Base-by-base conservation (phyloP, 2,888 invertebrate species). In the Alentia gelatinosa region DNA sequence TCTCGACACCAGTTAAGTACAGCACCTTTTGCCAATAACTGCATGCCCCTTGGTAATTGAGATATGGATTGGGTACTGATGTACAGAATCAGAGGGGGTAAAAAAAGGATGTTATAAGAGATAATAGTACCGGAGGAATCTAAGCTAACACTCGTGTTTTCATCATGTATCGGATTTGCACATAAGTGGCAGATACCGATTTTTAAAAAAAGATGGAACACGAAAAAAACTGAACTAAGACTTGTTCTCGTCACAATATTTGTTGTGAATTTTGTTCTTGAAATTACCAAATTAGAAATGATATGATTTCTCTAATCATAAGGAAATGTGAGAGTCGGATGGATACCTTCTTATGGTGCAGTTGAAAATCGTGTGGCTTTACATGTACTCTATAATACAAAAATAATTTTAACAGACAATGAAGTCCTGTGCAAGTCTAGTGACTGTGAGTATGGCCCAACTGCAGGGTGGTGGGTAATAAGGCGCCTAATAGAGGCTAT, bases 401-500 rank as follows among this genome's bases (percentile, higher is more conserved):
- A n/a, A n/a, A n/a, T n/a, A n/a, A n/a, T n/a, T n/a, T n/a, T n/a
- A n/a, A n/a, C n/a, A n/a, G n/a, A n/a, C n/a, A 26, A 63, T 12
- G 63, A n/a, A 63, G 63, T 5, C 15, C 5, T 12, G 15, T 12
- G 63, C 37, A 35, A 79, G 79, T 35, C 37, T 79, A 74, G 74
- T 7, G 23, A 23, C 33, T 4, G 5, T 30, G 79, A 79, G 12
- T 23, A 19, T 42, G 47, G 47, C 26, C n/a, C n/a, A 47, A 23
- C 9, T 12, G 26, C 42, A 33, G 86, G 33, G 12, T 12, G 47
- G n/a, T 19, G 47, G 50, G 42, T 47, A 47, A 30, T 47, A 33
- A 47, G 86, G 42, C 86, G 30, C 19, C 15, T 86, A 86, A 86
- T 86, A 47, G 86, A 35, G 86, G 15, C 42, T 26, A 86, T 86